Percentiles rank a stretch among this genome's conserved stretches.
phyloP scores from a whole-genome alignment of 2,888 invertebrate species.

The Agrypnus murinus region DNA sequence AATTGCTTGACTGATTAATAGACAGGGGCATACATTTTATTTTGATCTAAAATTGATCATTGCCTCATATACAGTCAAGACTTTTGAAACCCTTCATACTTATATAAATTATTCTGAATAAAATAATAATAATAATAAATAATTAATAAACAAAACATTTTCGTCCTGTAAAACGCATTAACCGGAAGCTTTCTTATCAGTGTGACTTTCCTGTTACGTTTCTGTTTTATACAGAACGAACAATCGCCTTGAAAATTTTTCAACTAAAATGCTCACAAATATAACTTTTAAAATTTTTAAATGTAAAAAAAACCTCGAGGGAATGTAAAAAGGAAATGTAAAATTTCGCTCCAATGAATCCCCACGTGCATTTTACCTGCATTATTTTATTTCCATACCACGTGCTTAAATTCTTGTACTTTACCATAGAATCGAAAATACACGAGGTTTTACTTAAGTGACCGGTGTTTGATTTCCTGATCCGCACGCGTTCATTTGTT shows the following conservation, averaged over 20 bases:
- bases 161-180: slow-evolving; percentile 36
- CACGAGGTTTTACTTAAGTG: slow-evolving; percentile 58
- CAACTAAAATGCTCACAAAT: background rate
- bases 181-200: slow-evolving; percentile 61
- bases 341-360: slow-evolving; percentile 52
- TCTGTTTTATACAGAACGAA: slow-evolving; percentile 2
- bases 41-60: too few relatives aligned
- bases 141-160: slow-evolving; percentile 8
- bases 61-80: too few relatives aligned
- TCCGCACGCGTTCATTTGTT: slow-evolving; percentile 55
- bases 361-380: slow-evolving; percentile 54
- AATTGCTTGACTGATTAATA: too few relatives aligned
- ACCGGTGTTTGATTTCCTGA: slow-evolving; percentile 55
- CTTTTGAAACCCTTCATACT: too few relatives aligned
- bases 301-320: background rate
- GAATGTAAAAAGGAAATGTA: slow-evolving; percentile 46
- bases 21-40: too few relatives aligned
- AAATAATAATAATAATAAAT: too few relatives aligned
- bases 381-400: slow-evolving; percentile 33
- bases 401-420: slow-evolving; percentile 44
- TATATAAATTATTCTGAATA: too few relatives aligned
- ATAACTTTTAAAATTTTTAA: slow-evolving; percentile 5
- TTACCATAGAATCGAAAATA: slow-evolving; percentile 46
- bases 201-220: slow-evolving; percentile 61
- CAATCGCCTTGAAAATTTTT: background rate